These are phyloP conservation scores for Notarius lentiginosus DNA, from an alignment of 2,113 vertebrate genomes.

Conservation along the genomic window DNA sequence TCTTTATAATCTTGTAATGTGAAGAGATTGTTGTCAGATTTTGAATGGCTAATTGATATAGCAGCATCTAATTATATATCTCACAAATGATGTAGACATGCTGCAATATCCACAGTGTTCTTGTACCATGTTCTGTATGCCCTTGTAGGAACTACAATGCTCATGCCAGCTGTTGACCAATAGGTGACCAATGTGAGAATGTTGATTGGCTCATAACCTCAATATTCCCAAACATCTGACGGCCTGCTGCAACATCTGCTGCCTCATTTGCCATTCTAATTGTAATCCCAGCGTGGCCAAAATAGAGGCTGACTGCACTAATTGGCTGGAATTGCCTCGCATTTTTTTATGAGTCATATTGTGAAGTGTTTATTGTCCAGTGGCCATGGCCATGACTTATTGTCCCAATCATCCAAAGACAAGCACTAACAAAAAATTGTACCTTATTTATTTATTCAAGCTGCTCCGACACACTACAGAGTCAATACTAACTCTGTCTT, in stretches of 20 bases:
- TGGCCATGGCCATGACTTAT: not conserved
- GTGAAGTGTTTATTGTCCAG: conserved; percentile 36
- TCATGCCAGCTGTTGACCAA: conserved; percentile 31
- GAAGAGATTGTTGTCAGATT: not conserved
- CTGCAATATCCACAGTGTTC: not conserved
- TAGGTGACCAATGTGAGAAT: conserved; percentile 45
- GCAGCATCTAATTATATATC: not conserved
- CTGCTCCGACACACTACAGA: not conserved
- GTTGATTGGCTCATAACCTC: conserved; percentile 53
- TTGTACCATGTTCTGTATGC: not conserved
- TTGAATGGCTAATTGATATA: not conserved
- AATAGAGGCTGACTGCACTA: conserved; percentile 47
- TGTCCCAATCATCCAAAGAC: conserved; percentile 21
- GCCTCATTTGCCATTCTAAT: conserved; percentile 60
- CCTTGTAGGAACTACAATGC: conserved; percentile 18
- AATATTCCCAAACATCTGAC: conserved; percentile 56
- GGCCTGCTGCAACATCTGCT: conserved; percentile 50
- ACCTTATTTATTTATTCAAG: conserved; percentile 1
- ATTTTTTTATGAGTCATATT: conserved; percentile 49
- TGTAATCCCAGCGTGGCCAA: conserved; percentile 54
- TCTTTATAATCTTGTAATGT: not conserved
- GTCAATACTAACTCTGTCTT: conserved; percentile 6
- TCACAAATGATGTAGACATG: not conserved
- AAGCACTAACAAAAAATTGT: conserved; percentile 1
- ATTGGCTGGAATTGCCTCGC: conserved; percentile 50